phyloP scores from a whole-genome alignment of 1,140 invertebrate species.

The Saccostrea glomerata region DNA sequence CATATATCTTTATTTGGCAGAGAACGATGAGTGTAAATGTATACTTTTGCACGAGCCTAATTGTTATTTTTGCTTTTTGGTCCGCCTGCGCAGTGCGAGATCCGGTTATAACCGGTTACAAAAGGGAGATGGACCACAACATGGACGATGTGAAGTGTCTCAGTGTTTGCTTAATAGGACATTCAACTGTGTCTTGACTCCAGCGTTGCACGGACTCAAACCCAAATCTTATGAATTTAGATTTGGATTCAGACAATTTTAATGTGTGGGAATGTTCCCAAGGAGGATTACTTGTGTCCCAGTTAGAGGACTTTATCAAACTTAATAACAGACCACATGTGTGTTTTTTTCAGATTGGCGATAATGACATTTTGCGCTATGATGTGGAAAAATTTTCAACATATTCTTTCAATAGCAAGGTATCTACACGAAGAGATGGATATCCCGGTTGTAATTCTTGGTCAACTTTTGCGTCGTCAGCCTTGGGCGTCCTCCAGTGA shows the following conservation, averaged over 20 bases:
- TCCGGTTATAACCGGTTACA: slow-evolving; percentile 1
- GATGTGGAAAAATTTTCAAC: not conserved
- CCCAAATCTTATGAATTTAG: not conserved
- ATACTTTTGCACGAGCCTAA: no score
- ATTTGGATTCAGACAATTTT: slow-evolving; percentile 7
- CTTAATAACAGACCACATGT: not conserved
- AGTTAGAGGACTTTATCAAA: not conserved
- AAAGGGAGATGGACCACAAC: not conserved
- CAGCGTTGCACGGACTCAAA: not conserved
- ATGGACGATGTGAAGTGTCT: not conserved
- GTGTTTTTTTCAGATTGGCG: not conserved
- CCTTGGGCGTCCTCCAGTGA: not conserved
- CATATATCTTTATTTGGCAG: no score
- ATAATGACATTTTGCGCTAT: not conserved
- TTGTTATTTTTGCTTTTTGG: no score
- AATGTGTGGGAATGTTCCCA: not conserved
- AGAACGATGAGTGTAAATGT: no score
- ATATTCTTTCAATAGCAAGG: not conserved
- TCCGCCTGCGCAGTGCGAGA: not conserved
- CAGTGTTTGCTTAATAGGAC: not conserved
- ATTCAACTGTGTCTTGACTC: not conserved
- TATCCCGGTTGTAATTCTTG: not conserved
- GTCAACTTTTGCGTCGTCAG: not conserved
- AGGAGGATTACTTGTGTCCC: not conserved
- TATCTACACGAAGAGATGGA: not conserved